phyloP scores from a whole-genome alignment of 2,113 vertebrate species.

The Daphoenositta chrysoptera region DNA sequence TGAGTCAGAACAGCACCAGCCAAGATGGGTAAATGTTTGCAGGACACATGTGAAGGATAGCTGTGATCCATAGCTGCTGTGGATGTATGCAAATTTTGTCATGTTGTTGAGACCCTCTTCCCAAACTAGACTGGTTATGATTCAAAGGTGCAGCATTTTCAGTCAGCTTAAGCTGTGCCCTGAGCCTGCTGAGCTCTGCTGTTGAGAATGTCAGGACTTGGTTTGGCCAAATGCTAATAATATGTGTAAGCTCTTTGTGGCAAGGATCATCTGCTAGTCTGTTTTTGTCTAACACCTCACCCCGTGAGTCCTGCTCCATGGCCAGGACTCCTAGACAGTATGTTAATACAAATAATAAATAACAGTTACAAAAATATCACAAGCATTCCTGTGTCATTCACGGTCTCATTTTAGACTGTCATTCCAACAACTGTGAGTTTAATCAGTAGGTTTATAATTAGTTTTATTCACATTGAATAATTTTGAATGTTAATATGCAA shows the following conservation, averaged over 20 bases:
- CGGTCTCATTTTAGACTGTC: conserved; percentile 37
- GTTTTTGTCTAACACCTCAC: conserved; percentile 54
- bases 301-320: background rate
- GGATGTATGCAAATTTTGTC: background rate
- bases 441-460: background rate
- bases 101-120: background rate
- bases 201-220: conserved; percentile 16
- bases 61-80: background rate
- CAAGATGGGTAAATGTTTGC: background rate
- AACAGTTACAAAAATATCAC: conserved; percentile 58
- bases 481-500: background rate
- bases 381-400: conserved; percentile 10
- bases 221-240: conserved; percentile 38
- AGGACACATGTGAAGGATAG: background rate
- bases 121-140: background rate
- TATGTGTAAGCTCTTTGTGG: conserved; percentile 21
- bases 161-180: background rate
- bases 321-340: conserved; percentile 46
- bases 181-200: background rate
- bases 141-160: background rate
- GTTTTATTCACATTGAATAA: background rate
- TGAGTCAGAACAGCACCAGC: background rate
- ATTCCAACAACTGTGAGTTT: background rate
- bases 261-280: conserved; percentile 40
- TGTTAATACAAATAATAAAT: conserved; percentile 58